A percentile compares a stretch with the other conserved stretches of the same genome.
phyloP scores from a whole-genome alignment of 2,888 invertebrate species.

The Drosophila nigritarsus region DNA sequence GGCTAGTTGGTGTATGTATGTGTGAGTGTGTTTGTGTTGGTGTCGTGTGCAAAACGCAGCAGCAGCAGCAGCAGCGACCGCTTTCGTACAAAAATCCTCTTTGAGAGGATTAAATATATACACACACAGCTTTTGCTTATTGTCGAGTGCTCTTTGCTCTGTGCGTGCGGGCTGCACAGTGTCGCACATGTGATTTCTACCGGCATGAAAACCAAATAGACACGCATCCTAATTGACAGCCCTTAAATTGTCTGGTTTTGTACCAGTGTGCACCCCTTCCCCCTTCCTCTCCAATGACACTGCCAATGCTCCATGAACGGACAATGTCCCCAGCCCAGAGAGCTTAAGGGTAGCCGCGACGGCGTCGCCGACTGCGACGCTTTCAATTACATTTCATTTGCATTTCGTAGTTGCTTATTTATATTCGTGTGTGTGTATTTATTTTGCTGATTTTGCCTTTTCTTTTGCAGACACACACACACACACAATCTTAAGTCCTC shows the following conservation, averaged over 20 bases:
- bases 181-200: conserved; percentile 32
- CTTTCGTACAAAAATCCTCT: conserved; percentile 76
- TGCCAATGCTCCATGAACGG: conserved; percentile 69
- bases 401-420: conserved; percentile 75
- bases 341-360: conserved; percentile 74
- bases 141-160: conserved; percentile 60
- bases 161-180: conserved; percentile 63
- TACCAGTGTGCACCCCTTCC: conserved; percentile 48
- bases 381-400: conserved; percentile 80
- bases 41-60: conserved; percentile 76
- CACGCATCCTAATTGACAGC: conserved; percentile 45
- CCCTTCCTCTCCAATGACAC: conserved; percentile 11
- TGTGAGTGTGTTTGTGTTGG: conserved; percentile 47
- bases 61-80: conserved; percentile 52
- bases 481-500: conserved; percentile 61
- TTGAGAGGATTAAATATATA: conserved; percentile 80
- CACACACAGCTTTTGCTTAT: conserved; percentile 64
- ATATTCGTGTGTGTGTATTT: conserved; percentile 42
- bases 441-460: conserved; percentile 75
- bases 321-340: conserved; percentile 73
- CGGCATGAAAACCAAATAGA: conserved; percentile 18
- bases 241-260: neutral
- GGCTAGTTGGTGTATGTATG: neutral
- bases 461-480: conserved; percentile 31
- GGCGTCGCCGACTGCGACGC: conserved; percentile 47